Evolutionary conservation across 2,888 invertebrate genomes (phyloP).

Genomic region (Drosophila falleni): DNA sequence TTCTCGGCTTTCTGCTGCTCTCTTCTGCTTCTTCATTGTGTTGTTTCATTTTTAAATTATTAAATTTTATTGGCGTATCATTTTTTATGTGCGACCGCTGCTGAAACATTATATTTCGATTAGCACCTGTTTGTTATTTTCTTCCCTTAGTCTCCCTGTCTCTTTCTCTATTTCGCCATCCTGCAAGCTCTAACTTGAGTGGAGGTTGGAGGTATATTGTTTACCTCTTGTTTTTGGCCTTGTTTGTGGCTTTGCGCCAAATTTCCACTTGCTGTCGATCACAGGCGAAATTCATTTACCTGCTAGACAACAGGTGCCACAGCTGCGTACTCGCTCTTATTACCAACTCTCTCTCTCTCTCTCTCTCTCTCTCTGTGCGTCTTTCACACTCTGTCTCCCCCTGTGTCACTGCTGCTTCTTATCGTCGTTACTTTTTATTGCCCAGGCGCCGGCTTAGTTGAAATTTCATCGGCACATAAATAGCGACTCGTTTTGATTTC

Average conservation of each 20-base stretch:
- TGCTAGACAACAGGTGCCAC: slow-evolving; percentile 68
- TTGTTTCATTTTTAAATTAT: slow-evolving; percentile 81
- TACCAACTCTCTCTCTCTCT: neutral
- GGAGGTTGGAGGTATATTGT: neutral
- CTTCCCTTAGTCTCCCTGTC: slow-evolving; percentile 10
- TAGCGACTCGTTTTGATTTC: slow-evolving; percentile 62
- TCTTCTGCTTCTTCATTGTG: slow-evolving; percentile 23
- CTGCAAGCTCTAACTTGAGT: neutral
- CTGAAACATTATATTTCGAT: slow-evolving; percentile 82
- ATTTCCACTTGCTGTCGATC: slow-evolving; percentile 52
- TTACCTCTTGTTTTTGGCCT: slow-evolving; percentile 20
- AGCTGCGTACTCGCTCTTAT: neutral
- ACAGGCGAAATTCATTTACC: slow-evolving; percentile 24
- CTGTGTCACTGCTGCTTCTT: neutral
- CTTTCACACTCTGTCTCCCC: neutral
- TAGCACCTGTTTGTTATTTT: slow-evolving; percentile 78
- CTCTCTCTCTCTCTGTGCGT: neutral
- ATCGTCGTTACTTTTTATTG: slow-evolving; percentile 56
- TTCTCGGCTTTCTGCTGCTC: slow-evolving; percentile 2
- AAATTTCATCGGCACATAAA: slow-evolving; percentile 65
- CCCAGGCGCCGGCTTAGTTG: slow-evolving; percentile 49
- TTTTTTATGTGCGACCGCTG: slow-evolving; percentile 78
- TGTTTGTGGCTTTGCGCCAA: slow-evolving; percentile 51
- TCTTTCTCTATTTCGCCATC: neutral
- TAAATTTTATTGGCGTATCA: slow-evolving; percentile 81